A percentile compares a stretch with the other conserved stretches of the same genome.
Conservation (phyloP, 2,113 vertebrate species). For the Tonatia bakeri region DNA sequence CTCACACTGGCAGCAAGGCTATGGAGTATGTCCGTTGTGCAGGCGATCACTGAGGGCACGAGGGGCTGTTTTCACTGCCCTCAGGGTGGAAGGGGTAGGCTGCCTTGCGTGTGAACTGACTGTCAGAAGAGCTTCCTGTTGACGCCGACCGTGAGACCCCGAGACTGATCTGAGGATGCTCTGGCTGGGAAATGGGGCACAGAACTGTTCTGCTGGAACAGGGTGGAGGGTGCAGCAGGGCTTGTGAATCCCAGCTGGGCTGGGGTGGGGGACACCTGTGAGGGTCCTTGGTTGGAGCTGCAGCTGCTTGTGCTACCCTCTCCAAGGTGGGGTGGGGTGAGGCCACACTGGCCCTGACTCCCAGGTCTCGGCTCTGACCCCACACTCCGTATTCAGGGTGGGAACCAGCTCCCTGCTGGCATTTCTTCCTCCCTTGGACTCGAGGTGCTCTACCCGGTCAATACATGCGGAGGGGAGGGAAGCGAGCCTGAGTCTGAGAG, state of each 20-base stretch:
- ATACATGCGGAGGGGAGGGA: background rate
- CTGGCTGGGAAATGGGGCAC: too few relatives aligned
- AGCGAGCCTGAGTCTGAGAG: background rate
- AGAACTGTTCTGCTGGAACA: too few relatives aligned
- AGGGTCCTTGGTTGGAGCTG: background rate
- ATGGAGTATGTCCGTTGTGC: accelerated
- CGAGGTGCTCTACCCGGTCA: background rate
- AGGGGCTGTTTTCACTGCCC: background rate
- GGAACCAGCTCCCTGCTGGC: accelerated
- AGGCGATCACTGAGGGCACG: accelerated
- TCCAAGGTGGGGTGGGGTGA: accelerated
- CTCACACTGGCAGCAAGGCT: background rate
- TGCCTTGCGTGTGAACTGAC: background rate
- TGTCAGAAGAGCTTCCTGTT: background rate
- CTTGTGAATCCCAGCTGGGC: accelerated
- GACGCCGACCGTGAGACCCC: background rate
- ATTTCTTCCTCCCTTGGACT: background rate
- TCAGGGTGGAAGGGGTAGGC: accelerated
- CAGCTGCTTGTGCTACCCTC: background rate
- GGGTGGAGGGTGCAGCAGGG: accelerated
- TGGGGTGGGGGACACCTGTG: accelerated
- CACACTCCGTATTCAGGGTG: accelerated
- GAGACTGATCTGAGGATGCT: background rate
- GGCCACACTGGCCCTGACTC: accelerated
- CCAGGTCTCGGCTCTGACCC: background rate